These are phyloP conservation scores for Nomada lathburiana DNA, from an alignment of 2,888 invertebrate species.

Conservation along the genomic window DNA sequence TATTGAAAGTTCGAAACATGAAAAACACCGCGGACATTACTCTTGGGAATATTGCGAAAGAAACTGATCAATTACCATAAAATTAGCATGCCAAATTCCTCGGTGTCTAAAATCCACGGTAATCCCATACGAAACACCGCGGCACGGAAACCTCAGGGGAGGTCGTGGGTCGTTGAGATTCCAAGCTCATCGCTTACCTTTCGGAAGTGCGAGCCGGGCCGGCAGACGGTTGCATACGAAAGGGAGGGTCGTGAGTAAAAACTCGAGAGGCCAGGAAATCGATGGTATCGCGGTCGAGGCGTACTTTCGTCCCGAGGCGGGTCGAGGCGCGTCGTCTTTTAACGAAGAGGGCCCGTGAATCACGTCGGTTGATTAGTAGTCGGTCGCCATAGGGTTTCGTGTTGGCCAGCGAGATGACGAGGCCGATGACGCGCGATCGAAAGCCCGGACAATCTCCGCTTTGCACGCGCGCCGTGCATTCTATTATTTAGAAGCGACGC, in stretches of 20 bases:
- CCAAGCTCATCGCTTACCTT: slow-evolving; percentile 38
- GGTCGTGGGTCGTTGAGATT: slow-evolving; percentile 57
- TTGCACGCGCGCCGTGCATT: slow-evolving; percentile 62
- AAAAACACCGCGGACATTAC: background rate
- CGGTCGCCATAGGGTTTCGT: slow-evolving; percentile 51
- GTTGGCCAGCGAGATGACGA: slow-evolving; percentile 67
- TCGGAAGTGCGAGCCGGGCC: slow-evolving; percentile 70
- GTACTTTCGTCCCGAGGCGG: background rate
- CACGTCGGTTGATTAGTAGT: slow-evolving; percentile 70
- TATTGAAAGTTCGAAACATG: too few species aligned
- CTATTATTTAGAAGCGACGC: slow-evolving; percentile 67
- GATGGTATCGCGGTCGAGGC: slow-evolving; percentile 36
- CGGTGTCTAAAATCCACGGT: background rate
- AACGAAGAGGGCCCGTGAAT: slow-evolving; percentile 59
- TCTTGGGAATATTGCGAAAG: too few species aligned
- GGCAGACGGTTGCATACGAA: slow-evolving; percentile 61
- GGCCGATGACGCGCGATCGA: slow-evolving; percentile 65
- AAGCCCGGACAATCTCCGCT: slow-evolving; percentile 39
- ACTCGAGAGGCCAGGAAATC: slow-evolving; percentile 46
- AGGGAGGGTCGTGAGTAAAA: slow-evolving; percentile 40
- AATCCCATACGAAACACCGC: background rate
- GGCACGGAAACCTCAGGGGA: slow-evolving; percentile 3
- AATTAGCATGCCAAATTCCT: too few species aligned
- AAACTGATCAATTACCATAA: too few species aligned
- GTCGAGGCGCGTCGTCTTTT: slow-evolving; percentile 1